Base-by-base conservation (phyloP, 2,888 invertebrate species). In the Labia minor region DNA sequence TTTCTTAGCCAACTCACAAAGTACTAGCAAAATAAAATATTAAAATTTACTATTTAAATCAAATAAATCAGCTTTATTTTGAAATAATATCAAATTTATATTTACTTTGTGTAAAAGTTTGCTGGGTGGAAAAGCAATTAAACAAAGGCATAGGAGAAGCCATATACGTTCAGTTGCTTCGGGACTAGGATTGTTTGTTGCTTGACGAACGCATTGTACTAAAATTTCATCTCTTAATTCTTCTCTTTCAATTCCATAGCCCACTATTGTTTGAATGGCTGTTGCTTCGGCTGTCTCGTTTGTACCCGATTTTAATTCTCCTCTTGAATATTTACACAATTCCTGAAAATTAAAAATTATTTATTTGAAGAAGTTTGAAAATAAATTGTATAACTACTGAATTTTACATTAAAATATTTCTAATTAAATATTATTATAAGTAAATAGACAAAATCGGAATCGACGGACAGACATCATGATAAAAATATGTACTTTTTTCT, bases 171-270 rank as follows among this genome's bases (percentile, higher is more conserved):
- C 89, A 0, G 89, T 85, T 80, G 90, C 88, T 70, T 94, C 94
- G 1, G 85, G 79, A 69, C 86, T 89, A 0, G 95, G 94, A 76
- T 94, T 95, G 72, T 92, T 92, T 14, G 92, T 95, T 62, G 90
- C 86, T 79, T 93, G 92, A 73, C 94, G 81, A 74, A 93, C 89
- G 73, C 92, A 90, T 73, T 93, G 92, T 11, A 93, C 89, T 70
- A 92, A 85, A 72, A 96, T 89, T 79, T 96, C 96, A 76, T 96
- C 96, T 8, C 95, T 79, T 8, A 96, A 77, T 76, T 96, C 95
- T 73, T 95, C 94, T 10, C 95, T 82, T 76, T 95, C 94, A 69
- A 96, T 84, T 0, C 95, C 95, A 72, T 90, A 86, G 0, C 88
- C 87, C 66, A 94, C 90, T 69, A 93, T 87, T 1, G 86, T 86